phyloP scores from a whole-genome alignment of 1,140 invertebrate species.

The Papilio helenus region DNA sequence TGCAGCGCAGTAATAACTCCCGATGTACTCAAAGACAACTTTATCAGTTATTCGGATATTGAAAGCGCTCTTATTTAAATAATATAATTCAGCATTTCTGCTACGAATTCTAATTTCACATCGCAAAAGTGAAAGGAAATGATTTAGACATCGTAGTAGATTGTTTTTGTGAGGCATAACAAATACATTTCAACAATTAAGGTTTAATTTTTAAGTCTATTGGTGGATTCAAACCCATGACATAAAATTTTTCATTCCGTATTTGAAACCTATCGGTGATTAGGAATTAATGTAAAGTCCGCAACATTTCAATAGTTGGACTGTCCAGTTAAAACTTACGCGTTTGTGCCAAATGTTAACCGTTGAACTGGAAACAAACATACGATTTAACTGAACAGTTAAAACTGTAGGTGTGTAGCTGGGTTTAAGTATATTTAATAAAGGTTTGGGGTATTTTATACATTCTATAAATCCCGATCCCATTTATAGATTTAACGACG shows the following conservation, averaged over 20 bases:
- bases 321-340: too few species aligned
- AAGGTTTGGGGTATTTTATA: constrained; percentile 6
- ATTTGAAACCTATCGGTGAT: too few species aligned
- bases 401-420: not conserved
- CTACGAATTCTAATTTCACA: not conserved
- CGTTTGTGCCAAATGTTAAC: too few species aligned
- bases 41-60: constrained; percentile 22
- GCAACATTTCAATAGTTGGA: too few species aligned
- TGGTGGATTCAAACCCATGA: not conserved
- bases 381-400: too few species aligned
- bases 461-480: not conserved
- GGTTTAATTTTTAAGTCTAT: not conserved
- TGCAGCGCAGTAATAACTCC: constrained; percentile 11
- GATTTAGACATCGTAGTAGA: not conserved
- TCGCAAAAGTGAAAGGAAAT: not conserved
- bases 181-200: not conserved
- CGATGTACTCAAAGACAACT: constrained; percentile 16
- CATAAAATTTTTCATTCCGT: too few species aligned
- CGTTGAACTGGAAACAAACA: too few species aligned
- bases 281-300: too few species aligned
- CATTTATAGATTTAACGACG: constrained; percentile 27
- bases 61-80: constrained; percentile 13
- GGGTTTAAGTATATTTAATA: not conserved
- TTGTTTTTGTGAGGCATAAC: too few species aligned
- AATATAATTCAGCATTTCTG: not conserved